phyloP scores from a whole-genome alignment of 2,888 invertebrate genomes.

The Agrotis segetum region DNA sequence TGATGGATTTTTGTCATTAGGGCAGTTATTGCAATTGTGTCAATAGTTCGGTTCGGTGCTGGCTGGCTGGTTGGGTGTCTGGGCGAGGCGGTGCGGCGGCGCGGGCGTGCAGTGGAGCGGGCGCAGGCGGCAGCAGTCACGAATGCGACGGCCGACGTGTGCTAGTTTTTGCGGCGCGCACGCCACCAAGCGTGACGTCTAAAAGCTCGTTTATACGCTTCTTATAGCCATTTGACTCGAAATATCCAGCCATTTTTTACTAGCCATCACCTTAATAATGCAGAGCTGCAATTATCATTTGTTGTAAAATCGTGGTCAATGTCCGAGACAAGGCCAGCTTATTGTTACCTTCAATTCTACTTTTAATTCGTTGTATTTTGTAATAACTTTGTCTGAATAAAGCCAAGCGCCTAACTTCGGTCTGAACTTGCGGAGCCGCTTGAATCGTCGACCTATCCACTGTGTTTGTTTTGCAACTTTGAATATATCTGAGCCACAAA shows the following conservation, averaged over 20 bases:
- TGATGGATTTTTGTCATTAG: constrained; percentile 9
- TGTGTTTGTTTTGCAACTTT: constrained; percentile 43
- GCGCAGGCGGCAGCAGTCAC: constrained; percentile 71
- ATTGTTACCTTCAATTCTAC: constrained; percentile 72
- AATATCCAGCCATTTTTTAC: constrained; percentile 79
- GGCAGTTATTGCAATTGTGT: constrained; percentile 45
- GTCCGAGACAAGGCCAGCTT: constrained; percentile 80
- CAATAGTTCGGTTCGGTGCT: constrained; percentile 41
- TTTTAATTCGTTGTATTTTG: constrained; percentile 61
- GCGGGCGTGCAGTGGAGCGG: constrained; percentile 58
- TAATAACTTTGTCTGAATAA: constrained; percentile 43
- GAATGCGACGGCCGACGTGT: constrained; percentile 81
- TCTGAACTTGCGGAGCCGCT: constrained; percentile 27
- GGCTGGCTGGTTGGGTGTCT: constrained; percentile 25
- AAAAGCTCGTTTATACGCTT: constrained; percentile 89
- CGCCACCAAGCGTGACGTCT: constrained; percentile 85
- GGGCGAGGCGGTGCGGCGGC: constrained; percentile 14
- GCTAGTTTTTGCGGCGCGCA: constrained; percentile 82
- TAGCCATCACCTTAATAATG: constrained; percentile 81
- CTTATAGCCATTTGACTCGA: constrained; percentile 81
- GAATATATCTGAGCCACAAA: constrained; percentile 31
- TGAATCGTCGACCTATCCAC: constrained; percentile 22
- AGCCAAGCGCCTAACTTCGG: constrained; percentile 26
- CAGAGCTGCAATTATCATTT: constrained; percentile 80
- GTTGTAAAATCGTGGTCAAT: constrained; percentile 78